These are phyloP conservation scores for Tetragonisca angustula DNA, from an alignment of 2,888 invertebrate species.

Conservation along the genomic window DNA sequence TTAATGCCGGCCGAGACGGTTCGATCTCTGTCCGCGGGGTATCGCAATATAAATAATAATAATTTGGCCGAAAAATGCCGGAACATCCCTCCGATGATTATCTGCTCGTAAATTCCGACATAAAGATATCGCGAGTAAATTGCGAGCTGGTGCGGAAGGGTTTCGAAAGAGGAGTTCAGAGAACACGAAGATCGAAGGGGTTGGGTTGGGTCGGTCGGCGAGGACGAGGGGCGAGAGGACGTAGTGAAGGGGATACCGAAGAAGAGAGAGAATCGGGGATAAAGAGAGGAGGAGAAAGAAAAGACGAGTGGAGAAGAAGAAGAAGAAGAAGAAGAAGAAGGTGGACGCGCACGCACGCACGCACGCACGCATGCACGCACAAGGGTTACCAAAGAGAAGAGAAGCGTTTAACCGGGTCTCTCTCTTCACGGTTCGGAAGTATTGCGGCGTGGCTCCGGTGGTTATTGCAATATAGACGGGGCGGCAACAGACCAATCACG, in stretches of 20 bases:
- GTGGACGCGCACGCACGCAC: conserved; percentile 23
- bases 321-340: conserved; percentile 26
- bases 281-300: conserved; percentile 10
- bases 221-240: neutral
- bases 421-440: conserved; percentile 60
- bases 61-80: conserved; percentile 82
- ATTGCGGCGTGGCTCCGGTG: conserved; percentile 70
- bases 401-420: conserved; percentile 33
- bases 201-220: conserved; percentile 14
- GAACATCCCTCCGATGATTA: conserved; percentile 84
- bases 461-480: conserved; percentile 81
- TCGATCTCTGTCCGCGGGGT: conserved; percentile 71
- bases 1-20: conserved; percentile 74
- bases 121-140: conserved; percentile 84
- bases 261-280: conserved; percentile 7
- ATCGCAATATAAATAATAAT: conserved; percentile 82
- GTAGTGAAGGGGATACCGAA: conserved; percentile 22
- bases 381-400: conserved; percentile 34
- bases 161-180: conserved; percentile 47
- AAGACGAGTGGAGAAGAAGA: conserved; percentile 10
- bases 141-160: conserved; percentile 75
- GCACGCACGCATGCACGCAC: conserved; percentile 50
- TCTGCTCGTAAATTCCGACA: conserved; percentile 83
- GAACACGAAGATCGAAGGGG: conserved; percentile 44
- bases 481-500: conserved; percentile 84